A percentile compares a stretch with the other conserved stretches of the same genome.
Evolutionary conservation across 2,113 vertebrate species (phyloP).

Genomic region (Mobula birostris): DNA sequence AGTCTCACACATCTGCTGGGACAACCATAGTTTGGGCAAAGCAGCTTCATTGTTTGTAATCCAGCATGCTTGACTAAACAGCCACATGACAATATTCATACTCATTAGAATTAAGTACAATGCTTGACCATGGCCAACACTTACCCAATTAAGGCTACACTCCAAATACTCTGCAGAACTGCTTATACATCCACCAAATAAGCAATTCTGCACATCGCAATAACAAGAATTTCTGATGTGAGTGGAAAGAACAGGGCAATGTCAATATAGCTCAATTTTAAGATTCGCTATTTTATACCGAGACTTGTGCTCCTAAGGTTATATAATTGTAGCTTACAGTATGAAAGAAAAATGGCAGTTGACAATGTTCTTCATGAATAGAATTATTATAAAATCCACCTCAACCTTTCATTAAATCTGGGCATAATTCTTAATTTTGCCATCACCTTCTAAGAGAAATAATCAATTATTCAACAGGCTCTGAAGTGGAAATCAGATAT

Average conservation of each 20-base stretch:
- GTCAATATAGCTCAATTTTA: background rate
- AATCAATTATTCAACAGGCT: slow-evolving; percentile 1
- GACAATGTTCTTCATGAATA: background rate
- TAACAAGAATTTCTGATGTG: too few relatives aligned
- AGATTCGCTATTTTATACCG: background rate
- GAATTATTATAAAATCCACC: background rate
- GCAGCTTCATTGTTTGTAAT: background rate
- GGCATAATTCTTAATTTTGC: background rate
- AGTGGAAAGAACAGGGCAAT: too few relatives aligned
- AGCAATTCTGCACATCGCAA: background rate
- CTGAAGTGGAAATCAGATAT: background rate
- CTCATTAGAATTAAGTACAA: too few relatives aligned
- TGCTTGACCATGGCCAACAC: too few relatives aligned
- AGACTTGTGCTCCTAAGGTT: background rate
- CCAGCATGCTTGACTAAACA: background rate
- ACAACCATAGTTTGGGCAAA: background rate
- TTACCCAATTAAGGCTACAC: too few relatives aligned
- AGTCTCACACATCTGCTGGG: background rate
- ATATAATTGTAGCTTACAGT: background rate
- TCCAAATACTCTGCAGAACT: background rate
- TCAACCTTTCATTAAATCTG: background rate
- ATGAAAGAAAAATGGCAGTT: background rate
- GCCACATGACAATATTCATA: background rate
- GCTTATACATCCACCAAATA: background rate
- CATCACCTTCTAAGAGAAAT: background rate